Evolutionary conservation across 2,113 vertebrate genomes (phyloP), one percentile per base, ranked within the genome.

Genomic region (Montifringilla adamsi): DNA sequence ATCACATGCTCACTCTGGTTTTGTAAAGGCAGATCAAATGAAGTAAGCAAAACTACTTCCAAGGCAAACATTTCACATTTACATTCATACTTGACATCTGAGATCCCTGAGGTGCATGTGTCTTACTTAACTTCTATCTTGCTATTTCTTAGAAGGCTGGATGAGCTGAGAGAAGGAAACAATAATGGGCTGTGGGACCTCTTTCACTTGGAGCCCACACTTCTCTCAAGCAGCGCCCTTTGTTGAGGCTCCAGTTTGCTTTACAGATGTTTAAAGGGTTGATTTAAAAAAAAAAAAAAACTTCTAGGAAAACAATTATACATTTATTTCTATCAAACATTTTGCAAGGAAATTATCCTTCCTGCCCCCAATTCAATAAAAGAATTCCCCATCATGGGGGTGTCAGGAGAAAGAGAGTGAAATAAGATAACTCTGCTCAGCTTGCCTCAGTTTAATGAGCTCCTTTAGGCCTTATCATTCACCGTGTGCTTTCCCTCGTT

Each of bases 381-480:
- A 92, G 55, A 74, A 68, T 74, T 85, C 80, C 88, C 59, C 31
- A 14, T 94, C 74, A 58, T 0, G 0, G 70, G 77, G 62, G 55
- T 82, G 84, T 72, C 89, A 87, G 76, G 59, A 93, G 83, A 93
- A 90, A 62, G 43, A 59, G 75, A 90, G 56, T 87, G 80, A 91
- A 95, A 75, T 80, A 91, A 95, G 90, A 84, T 93, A 94, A 94
- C 88, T 84, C 55, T 49, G 81, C 93, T 94, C 89, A 93, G 92
- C 79, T 94, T 90, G 94, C 87, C 49, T 89, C 85, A 90, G 63
- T 94, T 96, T 96, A 96, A 97, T 85, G 82, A 96, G 87, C 79
- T 90, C 46, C 59, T 58, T 81, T 55, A 90, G 88, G 90, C 82
- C 94, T 94, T 94, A 94, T 96, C 86, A 84, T 92, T 96, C 84